Evolutionary conservation across 2,888 invertebrate genomes (phyloP), one percentile per base, ranked within the genome.

Genomic region (Melangyna quadrimaculata): DNA sequence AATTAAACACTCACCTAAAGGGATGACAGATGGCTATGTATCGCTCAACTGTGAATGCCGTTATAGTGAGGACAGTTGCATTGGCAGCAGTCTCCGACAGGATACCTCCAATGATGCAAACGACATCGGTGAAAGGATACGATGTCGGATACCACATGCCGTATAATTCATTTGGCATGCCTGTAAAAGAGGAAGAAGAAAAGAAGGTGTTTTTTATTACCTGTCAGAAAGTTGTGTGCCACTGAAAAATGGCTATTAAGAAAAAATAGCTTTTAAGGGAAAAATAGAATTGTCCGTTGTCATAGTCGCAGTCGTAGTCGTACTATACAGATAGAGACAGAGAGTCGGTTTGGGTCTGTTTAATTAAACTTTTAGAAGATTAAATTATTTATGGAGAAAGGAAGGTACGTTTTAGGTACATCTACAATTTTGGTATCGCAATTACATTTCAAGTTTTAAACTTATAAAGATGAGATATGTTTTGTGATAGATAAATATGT

Each of bases 1-100:
- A 67, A 24, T 67, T 51, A 32, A 32, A 71, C 43, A 89, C 91
- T 90, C 88, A 92, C 92, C 92, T 90, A 87, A 98, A 96, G 0
- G 98, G 98, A 90, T 96, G 95, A 89, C 97, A 97, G 88, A 97
- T 97, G 6, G 97, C 97, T 43, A 97, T 95, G 90, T 97, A 98
- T 84, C 98, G 94, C 91, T 98, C 98, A 14, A 97, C 95, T 0
- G 96, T 98, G 91, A 98, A 98, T 2, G 97, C 97, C 0, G 97
- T 97, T 89, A 98, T 98, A 12, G 96, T 96, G 84, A 96, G 92
- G 2, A 98, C 97, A 0, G 97, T 97, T 0, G 97, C 96, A 90
- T 96, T 96, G 22, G 96, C 95, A 0, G 96, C 95, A n/a, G 96
- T 96, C 92, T 98, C 98, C 0, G 97, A 96, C 0, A 96, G 95